Conservation (phyloP, 1,140 invertebrate genomes). For the Harlomillsia oculata region DNA sequence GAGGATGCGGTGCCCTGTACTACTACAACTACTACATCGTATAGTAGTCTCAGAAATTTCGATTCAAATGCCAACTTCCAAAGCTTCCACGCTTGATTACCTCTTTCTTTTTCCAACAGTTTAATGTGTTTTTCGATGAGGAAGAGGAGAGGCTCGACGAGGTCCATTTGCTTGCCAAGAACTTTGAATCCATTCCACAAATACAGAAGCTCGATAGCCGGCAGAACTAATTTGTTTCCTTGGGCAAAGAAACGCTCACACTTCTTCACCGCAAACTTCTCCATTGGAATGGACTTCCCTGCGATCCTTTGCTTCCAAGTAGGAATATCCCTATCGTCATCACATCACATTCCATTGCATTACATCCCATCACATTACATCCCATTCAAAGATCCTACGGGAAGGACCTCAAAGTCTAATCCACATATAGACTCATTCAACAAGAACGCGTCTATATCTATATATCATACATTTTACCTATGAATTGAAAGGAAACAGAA, state of each 20-base stretch:
- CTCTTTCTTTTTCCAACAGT: constrained; percentile 35
- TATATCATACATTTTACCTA: no score
- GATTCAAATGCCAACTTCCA: no score
- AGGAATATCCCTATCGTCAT: constrained; percentile 58
- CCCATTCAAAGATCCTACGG: no score
- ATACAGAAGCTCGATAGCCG: constrained; percentile 79
- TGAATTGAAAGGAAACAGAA: no score
- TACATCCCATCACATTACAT: no score
- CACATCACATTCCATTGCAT: no score
- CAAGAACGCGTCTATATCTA: no score
- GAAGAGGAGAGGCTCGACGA: constrained; percentile 60
- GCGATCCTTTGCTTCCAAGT: constrained; percentile 78
- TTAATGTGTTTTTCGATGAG: constrained; percentile 52
- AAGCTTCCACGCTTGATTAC: constrained; percentile 29
- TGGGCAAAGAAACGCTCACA: constrained; percentile 66
- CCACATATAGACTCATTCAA: no score
- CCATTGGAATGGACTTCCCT: constrained; percentile 91
- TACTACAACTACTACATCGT: no score
- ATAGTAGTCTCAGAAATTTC: no score
- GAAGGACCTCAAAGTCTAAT: no score
- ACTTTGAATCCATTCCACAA: constrained; percentile 89
- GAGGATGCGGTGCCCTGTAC: no score
- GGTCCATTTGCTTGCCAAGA: constrained; percentile 57
- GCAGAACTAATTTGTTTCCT: constrained; percentile 62
- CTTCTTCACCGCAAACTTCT: constrained; percentile 87